Evolutionary conservation across 2,113 vertebrate species (phyloP), one percentile per base, ranked within the genome.

Genomic region (Jacana jacana): DNA sequence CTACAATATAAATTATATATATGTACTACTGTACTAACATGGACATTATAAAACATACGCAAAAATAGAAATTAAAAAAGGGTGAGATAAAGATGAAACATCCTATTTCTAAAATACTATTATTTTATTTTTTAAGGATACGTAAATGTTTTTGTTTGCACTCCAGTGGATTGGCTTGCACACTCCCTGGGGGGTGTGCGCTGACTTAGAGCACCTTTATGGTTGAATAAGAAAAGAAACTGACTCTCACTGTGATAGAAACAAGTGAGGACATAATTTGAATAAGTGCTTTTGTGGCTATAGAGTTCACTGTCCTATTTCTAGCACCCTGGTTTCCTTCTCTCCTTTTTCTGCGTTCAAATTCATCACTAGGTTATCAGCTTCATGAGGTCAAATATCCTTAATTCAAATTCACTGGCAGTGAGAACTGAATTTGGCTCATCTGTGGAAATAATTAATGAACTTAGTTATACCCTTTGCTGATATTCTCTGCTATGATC

Each of bases 391-490:
- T 94, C 75, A 64, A 68, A 31, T 60, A 69, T 17, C 57, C 60
- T 81, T 81, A 72, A 91, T 86, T 85, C 66, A 82, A 76, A 88
- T 85, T 84, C 33, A 15, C 30, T 91, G 52, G 13, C n/a, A 81
- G 40, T 51, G 55, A 83, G 68, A 88, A 58, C 9, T 51, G 82
- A 70, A 39, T 94, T 83, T 77, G 33, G 46, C 42, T 83, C 65
- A 64, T 72, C 66, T 75, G 81, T 88, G 54, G 54, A 90, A 90
- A 63, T 70, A 52, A 4, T 17, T 72, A 90, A 81, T 86, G 86
- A 88, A 92, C 72, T 61, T 86, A 51, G 58, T 60, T 91, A 61
- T 9, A 70, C 28, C 31, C 69, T 94, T 92, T 92, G 46, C 91
- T 71, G 73, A 55, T 84, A 51, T 69, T 73, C 68, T 54, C 23